Percentiles rank a stretch among this genome's conserved stretches.
Conservation (phyloP, 2,113 vertebrate species). For the Cebidichthys violaceus region DNA sequence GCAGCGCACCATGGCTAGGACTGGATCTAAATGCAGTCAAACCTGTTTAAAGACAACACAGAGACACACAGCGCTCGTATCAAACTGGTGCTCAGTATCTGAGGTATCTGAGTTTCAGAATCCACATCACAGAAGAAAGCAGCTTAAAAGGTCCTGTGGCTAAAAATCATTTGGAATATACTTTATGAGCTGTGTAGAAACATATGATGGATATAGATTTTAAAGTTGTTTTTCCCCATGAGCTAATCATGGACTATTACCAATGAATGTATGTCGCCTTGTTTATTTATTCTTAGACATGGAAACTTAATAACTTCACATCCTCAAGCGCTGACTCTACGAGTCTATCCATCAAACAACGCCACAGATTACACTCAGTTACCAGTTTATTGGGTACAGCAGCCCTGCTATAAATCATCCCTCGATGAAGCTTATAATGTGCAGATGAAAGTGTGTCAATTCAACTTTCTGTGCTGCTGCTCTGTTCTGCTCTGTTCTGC, state of each 20-base stretch:
- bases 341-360: too few relatives aligned
- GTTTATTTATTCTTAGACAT: background rate
- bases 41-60: constrained; percentile 27
- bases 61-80: background rate
- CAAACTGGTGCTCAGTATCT: background rate
- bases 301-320: background rate
- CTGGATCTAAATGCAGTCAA: background rate
- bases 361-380: too few relatives aligned
- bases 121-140: too few relatives aligned
- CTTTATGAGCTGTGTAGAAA: background rate
- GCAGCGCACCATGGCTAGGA: constrained; percentile 64
- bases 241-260: background rate
- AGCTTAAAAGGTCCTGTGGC: background rate
- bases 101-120: background rate
- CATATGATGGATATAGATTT: background rate
- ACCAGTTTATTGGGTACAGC: too few relatives aligned
- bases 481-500: too few relatives aligned
- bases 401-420: too few relatives aligned
- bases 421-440: too few relatives aligned
- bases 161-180: too few relatives aligned
- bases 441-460: too few relatives aligned
- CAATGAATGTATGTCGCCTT: background rate
- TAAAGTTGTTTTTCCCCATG: background rate
- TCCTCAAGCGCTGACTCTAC: too few relatives aligned
- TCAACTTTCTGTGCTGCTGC: too few relatives aligned